Percentiles rank a stretch among this genome's conserved stretches.
These are phyloP conservation scores for Esox masquinongy DNA, from an alignment of 2,797 vertebrate genomes.

Conservation along the genomic window DNA sequence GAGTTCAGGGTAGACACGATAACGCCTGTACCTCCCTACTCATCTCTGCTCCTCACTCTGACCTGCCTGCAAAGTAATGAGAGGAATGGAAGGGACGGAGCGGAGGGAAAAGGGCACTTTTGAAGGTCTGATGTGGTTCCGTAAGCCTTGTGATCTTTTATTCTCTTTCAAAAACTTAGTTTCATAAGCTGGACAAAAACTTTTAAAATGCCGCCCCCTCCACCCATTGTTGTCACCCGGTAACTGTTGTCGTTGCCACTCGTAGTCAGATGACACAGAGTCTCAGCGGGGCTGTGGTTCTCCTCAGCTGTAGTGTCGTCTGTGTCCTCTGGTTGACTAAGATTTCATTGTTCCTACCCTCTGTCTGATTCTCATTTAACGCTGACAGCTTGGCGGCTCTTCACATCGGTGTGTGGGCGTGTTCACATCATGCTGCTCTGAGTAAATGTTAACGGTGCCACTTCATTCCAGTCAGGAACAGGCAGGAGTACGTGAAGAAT, in stretches of 20 bases:
- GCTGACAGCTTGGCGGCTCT: neutral
- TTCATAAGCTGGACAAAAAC: neutral
- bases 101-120: neutral
- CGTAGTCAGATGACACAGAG: neutral
- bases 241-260: no score
- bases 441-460: neutral
- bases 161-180: neutral
- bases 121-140: neutral
- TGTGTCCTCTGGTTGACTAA: neutral
- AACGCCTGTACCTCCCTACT: slow-evolving; percentile 2
- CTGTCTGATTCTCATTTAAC: neutral
- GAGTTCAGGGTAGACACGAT: neutral
- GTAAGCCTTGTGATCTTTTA: neutral
- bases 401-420: neutral
- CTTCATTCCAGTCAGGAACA: neutral
- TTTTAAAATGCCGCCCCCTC: neutral
- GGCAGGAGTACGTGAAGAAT: neutral
- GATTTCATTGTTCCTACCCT: neutral
- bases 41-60: neutral
- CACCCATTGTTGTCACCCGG: neutral
- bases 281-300: neutral
- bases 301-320: neutral
- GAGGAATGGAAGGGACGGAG: neutral
- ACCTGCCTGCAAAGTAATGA: slow-evolving; percentile 3
- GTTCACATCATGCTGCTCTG: neutral